A percentile compares a stretch with the other conserved stretches of the same genome.
These are phyloP conservation scores for Nansenia antarctica DNA, from an alignment of 2,113 vertebrate genomes.

Conservation along the genomic window DNA sequence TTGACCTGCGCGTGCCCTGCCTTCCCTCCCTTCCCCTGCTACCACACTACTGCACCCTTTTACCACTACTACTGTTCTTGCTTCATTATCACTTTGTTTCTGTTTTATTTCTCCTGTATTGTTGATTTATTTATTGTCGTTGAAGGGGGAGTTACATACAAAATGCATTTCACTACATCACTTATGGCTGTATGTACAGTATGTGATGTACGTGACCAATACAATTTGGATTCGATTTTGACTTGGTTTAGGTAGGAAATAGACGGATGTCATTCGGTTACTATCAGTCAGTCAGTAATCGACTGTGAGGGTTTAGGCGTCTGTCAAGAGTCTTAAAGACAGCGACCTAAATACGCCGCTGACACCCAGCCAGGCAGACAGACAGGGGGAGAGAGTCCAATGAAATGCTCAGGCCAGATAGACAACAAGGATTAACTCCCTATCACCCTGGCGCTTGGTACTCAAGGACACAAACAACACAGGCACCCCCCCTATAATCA, in stretches of 20 bases:
- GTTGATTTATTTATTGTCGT: no score
- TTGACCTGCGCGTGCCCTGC: not conserved
- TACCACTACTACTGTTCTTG: not conserved
- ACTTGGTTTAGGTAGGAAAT: not conserved
- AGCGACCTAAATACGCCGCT: not conserved
- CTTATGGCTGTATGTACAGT: no score
- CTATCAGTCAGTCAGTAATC: not conserved
- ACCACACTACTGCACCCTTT: not conserved
- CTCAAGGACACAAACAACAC: not conserved
- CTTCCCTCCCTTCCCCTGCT: not conserved
- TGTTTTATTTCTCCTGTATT: no score
- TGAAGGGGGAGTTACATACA: no score
- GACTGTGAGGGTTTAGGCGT: not conserved
- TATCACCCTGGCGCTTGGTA: not conserved
- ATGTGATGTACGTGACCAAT: no score
- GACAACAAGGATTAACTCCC: not conserved
- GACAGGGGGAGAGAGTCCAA: not conserved
- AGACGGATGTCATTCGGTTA: no score
- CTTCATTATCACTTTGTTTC: no score
- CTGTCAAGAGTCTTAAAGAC: not conserved
- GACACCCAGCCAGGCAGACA: not conserved
- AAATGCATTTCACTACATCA: no score
- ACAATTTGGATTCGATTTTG: no score
- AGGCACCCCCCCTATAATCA: no score
- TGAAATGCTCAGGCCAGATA: not conserved